phyloP scores from a whole-genome alignment of 2,888 invertebrate species.

The Mythimna lalbum region DNA sequence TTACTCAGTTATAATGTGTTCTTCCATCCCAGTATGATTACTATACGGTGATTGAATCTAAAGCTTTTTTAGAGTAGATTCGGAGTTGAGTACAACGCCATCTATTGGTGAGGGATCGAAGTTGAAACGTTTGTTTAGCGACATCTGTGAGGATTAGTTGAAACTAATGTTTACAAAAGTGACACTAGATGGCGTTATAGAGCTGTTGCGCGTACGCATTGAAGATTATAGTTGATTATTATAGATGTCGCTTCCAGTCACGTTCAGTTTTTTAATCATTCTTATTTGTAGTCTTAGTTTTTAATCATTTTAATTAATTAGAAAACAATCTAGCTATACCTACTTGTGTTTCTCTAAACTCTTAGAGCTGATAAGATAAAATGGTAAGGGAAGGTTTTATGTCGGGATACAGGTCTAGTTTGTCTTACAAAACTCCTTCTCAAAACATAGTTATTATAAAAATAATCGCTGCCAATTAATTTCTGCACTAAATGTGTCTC shows the following conservation, averaged over 20 bases:
- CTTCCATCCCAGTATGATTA: background rate
- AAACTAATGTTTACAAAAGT: background rate
- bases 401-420: no score
- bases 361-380: no score
- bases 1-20: background rate
- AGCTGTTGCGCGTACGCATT: background rate
- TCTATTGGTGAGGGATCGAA: conserved; percentile 31
- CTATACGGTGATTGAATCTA: background rate
- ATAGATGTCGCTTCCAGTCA: conserved; percentile 14
- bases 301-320: no score
- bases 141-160: conserved; percentile 20
- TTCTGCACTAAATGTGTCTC: background rate
- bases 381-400: no score
- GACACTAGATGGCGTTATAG: conserved; percentile 44
- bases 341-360: background rate
- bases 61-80: background rate
- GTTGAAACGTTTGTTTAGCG: background rate
- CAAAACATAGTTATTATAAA: no score
- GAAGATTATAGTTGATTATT: background rate
- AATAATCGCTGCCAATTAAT: background rate
- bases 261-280: background rate
- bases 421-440: no score
- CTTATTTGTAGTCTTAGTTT: background rate
- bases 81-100: conserved; percentile 47
- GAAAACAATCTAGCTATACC: no score